phyloP scores from a whole-genome alignment of 2,888 invertebrate species.

The Drosophila tripunctata region DNA sequence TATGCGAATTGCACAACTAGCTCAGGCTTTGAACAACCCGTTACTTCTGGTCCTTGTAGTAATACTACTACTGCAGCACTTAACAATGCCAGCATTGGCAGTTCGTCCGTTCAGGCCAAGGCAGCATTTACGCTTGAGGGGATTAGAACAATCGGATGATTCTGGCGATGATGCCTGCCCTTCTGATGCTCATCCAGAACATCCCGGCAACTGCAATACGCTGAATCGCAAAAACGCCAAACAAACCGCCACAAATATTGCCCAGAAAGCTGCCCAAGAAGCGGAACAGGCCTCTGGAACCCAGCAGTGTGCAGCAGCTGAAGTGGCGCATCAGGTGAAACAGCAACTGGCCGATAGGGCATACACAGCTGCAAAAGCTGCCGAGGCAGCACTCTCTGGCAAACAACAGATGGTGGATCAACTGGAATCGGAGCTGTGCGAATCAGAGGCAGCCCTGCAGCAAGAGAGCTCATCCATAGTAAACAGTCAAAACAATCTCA shows the following conservation, averaged over 20 bases:
- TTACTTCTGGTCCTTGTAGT: constrained; percentile 17
- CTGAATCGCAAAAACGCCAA: constrained; percentile 32
- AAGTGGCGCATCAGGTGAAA: constrained; percentile 89
- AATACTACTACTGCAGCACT: constrained; percentile 22
- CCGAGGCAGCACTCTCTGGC: constrained; percentile 89
- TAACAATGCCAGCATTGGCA: not conserved
- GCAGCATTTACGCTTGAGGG: not conserved
- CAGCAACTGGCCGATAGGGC: constrained; percentile 89
- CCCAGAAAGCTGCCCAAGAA: constrained; percentile 90
- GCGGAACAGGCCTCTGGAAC: constrained; percentile 84
- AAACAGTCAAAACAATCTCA: constrained; percentile 86
- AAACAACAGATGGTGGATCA: constrained; percentile 89
- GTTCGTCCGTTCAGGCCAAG: not conserved
- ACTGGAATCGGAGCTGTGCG: constrained; percentile 87
- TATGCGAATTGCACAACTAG: constrained; percentile 56
- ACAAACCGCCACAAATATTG: constrained; percentile 87
- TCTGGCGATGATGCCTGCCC: not conserved
- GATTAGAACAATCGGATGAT: not conserved
- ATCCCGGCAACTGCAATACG: not conserved
- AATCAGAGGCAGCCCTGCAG: constrained; percentile 86
- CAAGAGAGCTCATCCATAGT: constrained; percentile 87
- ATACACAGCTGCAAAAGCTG: constrained; percentile 89
- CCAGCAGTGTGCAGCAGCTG: constrained; percentile 89
- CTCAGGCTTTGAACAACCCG: constrained; percentile 15
- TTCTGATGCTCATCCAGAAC: not conserved